Evolutionary conservation across 2,888 invertebrate genomes (phyloP).

Genomic region (Oligia fasciuncula): DNA sequence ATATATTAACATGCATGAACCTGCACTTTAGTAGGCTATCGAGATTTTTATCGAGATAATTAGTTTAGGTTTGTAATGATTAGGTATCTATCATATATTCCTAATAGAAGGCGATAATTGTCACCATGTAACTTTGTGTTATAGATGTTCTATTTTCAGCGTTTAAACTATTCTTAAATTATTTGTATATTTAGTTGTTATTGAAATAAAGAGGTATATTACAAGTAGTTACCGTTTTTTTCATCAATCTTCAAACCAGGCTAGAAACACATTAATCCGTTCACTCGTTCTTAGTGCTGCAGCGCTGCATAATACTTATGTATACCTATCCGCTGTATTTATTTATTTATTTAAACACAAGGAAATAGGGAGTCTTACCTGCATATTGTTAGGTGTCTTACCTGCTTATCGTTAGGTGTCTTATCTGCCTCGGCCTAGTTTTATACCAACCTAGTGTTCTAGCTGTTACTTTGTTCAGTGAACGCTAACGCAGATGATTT

Average conservation of each 20-base stretch:
- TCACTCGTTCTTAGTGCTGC: no score
- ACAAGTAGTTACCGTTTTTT: conserved; percentile 18
- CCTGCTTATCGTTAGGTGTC: background rate
- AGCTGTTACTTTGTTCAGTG: background rate
- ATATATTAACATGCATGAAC: conserved; percentile 7
- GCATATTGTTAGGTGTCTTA: background rate
- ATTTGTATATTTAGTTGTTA: conserved; percentile 64
- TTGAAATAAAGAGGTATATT: conserved; percentile 59
- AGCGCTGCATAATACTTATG: no score
- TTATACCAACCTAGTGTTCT: background rate
- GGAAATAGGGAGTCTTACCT: background rate
- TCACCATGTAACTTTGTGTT: conserved; percentile 50
- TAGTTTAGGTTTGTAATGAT: conserved; percentile 17
- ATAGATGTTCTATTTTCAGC: conserved; percentile 59
- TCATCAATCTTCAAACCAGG: background rate
- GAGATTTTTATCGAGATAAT: conserved; percentile 32
- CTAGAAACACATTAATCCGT: background rate
- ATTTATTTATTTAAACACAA: no score
- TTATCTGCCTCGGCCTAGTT: background rate
- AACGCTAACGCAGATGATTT: background rate
- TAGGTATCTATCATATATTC: conserved; percentile 33
- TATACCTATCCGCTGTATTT: no score
- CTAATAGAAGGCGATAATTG: conserved; percentile 45
- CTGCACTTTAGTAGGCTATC: conserved; percentile 38
- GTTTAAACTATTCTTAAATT: conserved; percentile 59